Base-by-base conservation (phyloP, 2,888 invertebrate species). In the Metacarcinus magister region DNA sequence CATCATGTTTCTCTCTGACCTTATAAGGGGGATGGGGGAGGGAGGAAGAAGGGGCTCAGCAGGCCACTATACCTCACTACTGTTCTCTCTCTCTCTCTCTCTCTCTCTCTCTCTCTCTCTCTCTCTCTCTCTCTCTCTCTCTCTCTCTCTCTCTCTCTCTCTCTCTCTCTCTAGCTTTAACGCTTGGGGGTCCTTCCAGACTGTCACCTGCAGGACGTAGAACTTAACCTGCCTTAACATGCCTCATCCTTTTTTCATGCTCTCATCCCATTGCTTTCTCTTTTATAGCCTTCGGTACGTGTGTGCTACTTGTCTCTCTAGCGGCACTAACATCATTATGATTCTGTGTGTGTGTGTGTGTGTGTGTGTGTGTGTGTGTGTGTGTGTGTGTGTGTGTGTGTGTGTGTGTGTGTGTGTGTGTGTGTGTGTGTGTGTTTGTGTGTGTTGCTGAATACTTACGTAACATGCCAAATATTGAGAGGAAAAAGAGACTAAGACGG, bases 91-190 rank as follows among this genome's bases (percentile, higher is more conserved):
- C 60, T 60, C 60, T 60, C 60, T 60, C 60, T 60, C 60, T 60
- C 89, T 89, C 89, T 89, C 89, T 89, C 89, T 89, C 89, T 89
- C 89, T 89, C 89, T 89, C 89, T 89, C 89, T 89, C 89, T 89
- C 89, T 89, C 89, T 89, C 89, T 89, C 89, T 89, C 89, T 89
- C n/a, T 89, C 89, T 89, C 89, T 89, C 89, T 89, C 89, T 89
- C 90, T 43, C 90, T 43, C 90, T 89, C 89, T 89, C 89, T 89
- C 89, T 43, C 89, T 89, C 10, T 32, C 2, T 90, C 44, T 91
- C 91, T 91, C 43, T 91, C 91, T 91, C 44, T 91, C 91, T 91
- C 91, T 91, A 44, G 43, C 91, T 8, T 19, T 89, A 2, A 13
- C 89, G 8, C 16, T 89, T 43, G n/a, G 28, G 5, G 28, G n/a